Conservation (phyloP, 2,888 invertebrate species). For the Drosophila dives region DNA sequence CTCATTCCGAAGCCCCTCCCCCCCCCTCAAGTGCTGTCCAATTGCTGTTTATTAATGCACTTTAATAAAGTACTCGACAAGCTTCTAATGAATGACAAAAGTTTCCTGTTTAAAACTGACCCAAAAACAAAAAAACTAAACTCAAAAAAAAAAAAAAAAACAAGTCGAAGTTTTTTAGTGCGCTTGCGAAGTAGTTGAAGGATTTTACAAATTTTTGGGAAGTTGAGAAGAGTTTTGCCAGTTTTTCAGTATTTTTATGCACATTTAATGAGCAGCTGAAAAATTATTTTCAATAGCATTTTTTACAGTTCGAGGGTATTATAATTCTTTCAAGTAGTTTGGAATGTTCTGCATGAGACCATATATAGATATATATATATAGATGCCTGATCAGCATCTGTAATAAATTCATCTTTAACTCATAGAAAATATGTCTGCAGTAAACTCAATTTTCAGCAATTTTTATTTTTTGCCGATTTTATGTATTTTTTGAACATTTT, state of each 20-base stretch:
- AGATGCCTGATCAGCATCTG: background rate
- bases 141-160: background rate
- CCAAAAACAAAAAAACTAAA: background rate
- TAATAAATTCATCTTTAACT: background rate
- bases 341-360: background rate
- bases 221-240: background rate
- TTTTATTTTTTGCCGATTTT: background rate
- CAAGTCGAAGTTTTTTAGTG: conserved; percentile 28
- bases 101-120: conserved; percentile 22
- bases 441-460: too few relatives aligned
- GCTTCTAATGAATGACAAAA: conserved; percentile 52
- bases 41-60: conserved; percentile 63
- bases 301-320: background rate
- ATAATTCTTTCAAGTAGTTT: background rate
- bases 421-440: background rate
- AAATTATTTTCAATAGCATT: conserved; percentile 1
- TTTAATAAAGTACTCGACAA: conserved; percentile 55
- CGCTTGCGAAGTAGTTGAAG: conserved; percentile 17
- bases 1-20: too few relatives aligned
- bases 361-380: background rate
- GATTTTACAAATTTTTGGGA: background rate
- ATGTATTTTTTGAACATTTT: background rate
- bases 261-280: conserved; percentile 5
- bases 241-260: background rate
- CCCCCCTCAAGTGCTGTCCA: background rate